These are phyloP conservation scores for Drosophila ficusphila DNA, from an alignment of 1,140 invertebrate genomes.

Conservation along the genomic window DNA sequence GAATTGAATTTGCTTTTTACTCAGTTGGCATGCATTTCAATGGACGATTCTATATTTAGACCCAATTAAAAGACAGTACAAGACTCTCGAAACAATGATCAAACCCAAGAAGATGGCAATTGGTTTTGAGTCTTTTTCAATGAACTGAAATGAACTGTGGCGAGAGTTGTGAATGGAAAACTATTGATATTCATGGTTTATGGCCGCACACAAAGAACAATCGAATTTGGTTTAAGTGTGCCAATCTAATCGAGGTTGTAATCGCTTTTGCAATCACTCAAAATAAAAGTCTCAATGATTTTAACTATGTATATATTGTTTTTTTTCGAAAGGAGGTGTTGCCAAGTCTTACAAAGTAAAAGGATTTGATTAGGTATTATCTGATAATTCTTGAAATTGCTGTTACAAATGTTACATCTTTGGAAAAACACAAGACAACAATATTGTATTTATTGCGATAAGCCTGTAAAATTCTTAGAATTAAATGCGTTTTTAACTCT, in stretches of 20 bases:
- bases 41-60: slow-evolving; percentile 74
- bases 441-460: too few species aligned
- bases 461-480: not conserved
- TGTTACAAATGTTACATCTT: not conserved
- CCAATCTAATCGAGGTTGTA: slow-evolving; percentile 30
- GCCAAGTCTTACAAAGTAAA: not conserved
- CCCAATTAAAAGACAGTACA: slow-evolving; percentile 58
- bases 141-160: slow-evolving; percentile 31
- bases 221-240: slow-evolving; percentile 10
- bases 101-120: slow-evolving; percentile 43
- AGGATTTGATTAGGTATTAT: not conserved
- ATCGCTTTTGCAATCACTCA: not conserved
- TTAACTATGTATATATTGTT: not conserved
- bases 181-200: slow-evolving; percentile 12
- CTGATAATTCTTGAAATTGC: too few species aligned
- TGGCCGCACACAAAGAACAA: slow-evolving; percentile 3
- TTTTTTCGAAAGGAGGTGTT: not conserved
- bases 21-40: slow-evolving; percentile 42
- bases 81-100: slow-evolving; percentile 12
- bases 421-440: not conserved
- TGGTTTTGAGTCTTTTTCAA: slow-evolving; percentile 48
- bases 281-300: slow-evolving; percentile 38
- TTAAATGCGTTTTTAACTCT: not conserved
- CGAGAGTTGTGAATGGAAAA: slow-evolving; percentile 34
- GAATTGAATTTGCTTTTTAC: slow-evolving; percentile 49